Base-by-base conservation (phyloP, 2,113 vertebrate genomes). In the Etheostoma cragini region DNA sequence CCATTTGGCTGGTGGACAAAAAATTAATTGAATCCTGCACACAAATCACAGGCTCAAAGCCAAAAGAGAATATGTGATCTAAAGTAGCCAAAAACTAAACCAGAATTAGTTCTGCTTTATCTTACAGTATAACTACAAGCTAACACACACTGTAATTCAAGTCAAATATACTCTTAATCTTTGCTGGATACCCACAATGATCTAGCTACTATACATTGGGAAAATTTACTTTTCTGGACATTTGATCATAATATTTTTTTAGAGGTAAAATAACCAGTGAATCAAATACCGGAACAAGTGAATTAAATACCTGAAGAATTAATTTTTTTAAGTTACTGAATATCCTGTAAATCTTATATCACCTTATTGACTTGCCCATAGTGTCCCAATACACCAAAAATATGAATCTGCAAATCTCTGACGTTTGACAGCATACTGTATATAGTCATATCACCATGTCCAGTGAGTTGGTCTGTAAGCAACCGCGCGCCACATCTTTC, bases 401-500 rank as follows among this genome's bases (percentile, higher is more conserved):
- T 6, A 64, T 54, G 13, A 72, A 1, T 13, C n/a, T 4, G 0
- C 16, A 12, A 60, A 42, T 30, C 14, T 57, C 6, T 45, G 16
- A 19, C 16, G 33, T 46, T 46, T 71, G 30, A 52, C 8, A 66
- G 12, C 21, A 58, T 30, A 22, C n/a, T 61, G 24, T 67, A 3
- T 30, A 8, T 21, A n/a, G 19, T 70, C 63, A 50, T n/a, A 45
- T 47, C 53, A 21, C 24, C 21, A 2, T 6, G 5, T 33, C 65
- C 49, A 14, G 15, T 52, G 0, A 50, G 58, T 54, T 50, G 42
- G 38, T 47, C 42, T 72, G 62, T 60, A 38, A 50, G 64, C 58
- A 38, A 69, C 47, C 64, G 24, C 53, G 57, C 22, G 38, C 60
- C 50, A 38, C 63, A 16, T 60, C 63, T 70, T 75, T 72, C 58